A percentile compares a stretch with the other conserved stretches of the same genome.
phyloP scores from a whole-genome alignment of 2,113 vertebrate species.

The Phaetusa simplex region DNA sequence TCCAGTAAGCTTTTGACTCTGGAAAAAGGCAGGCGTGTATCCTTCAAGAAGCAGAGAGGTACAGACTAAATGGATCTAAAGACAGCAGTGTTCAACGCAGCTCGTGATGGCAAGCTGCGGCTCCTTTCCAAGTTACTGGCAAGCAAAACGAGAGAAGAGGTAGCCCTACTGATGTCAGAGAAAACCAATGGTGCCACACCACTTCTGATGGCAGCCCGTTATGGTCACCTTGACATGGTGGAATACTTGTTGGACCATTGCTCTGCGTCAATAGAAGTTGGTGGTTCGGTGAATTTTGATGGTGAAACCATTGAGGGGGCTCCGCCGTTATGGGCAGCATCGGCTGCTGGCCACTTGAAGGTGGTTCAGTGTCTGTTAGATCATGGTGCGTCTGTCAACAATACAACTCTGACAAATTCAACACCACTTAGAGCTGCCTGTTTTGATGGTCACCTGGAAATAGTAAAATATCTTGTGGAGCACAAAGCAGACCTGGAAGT shows the following conservation, averaged over 20 bases:
- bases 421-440: constrained; percentile 94
- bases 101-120: constrained; percentile 94
- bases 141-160: constrained; percentile 90
- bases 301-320: constrained; percentile 98
- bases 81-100: constrained; percentile 97
- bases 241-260: constrained; percentile 95
- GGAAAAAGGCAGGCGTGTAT: constrained; percentile 14
- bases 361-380: constrained; percentile 94
- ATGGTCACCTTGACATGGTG: constrained; percentile 97
- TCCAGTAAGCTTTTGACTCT: background rate
- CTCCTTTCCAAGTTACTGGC: constrained; percentile 93
- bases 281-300: constrained; percentile 96
- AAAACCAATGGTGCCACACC: constrained; percentile 96
- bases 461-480: constrained; percentile 95
- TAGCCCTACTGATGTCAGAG: constrained; percentile 88
- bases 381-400: constrained; percentile 95
- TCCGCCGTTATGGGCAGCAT: constrained; percentile 94
- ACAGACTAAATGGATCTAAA: constrained; percentile 91
- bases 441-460: constrained; percentile 96
- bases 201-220: constrained; percentile 92
- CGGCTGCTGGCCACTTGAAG: constrained; percentile 92
- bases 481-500: constrained; percentile 97
- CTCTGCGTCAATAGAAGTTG: constrained; percentile 88
- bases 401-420: constrained; percentile 95
- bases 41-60: background rate